These are phyloP conservation scores for Plumapathes pennacea DNA, from an alignment of 92 coral and sea anemone species.

Conservation along the genomic window DNA sequence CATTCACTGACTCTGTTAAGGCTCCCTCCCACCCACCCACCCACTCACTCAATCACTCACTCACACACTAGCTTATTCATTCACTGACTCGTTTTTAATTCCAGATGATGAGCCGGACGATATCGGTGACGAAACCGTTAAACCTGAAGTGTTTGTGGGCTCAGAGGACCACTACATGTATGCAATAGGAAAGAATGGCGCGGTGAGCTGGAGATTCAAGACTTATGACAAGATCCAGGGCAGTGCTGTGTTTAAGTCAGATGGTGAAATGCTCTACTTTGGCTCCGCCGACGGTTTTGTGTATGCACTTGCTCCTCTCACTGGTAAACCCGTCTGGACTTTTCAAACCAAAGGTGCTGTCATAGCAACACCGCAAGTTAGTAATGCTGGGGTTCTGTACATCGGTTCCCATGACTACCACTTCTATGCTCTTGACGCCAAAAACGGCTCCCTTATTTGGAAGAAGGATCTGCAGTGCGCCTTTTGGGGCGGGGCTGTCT, in stretches of 20 bases:
- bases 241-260: slow-evolving; percentile 61
- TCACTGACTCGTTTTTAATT: too few species aligned
- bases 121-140: too few species aligned
- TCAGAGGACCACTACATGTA: slow-evolving; percentile 84
- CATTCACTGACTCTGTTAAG: too few species aligned
- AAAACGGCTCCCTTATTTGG: slow-evolving; percentile 64
- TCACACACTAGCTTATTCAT: too few species aligned
- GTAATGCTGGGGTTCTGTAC: slow-evolving; percentile 47
- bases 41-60: too few species aligned
- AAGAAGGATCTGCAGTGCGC: slow-evolving; percentile 53
- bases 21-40: too few species aligned
- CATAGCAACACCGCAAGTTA: slow-evolving; percentile 63
- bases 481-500: slow-evolving; percentile 61
- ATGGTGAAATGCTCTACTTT: slow-evolving; percentile 57
- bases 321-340: slow-evolving; percentile 66
- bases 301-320: slow-evolving; percentile 49
- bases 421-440: slow-evolving; percentile 51
- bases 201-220: slow-evolving; percentile 67
- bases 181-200: slow-evolving; percentile 51
- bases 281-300: slow-evolving; percentile 69
- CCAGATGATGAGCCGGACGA: too few species aligned
- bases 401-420: slow-evolving; percentile 63
- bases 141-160: slow-evolving; percentile 68
- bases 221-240: slow-evolving; percentile 68
- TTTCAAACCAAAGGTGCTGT: slow-evolving; percentile 55